Percentiles rank a stretch among this genome's conserved stretches.
phyloP scores from a whole-genome alignment of 1,140 invertebrate genomes.

The Chironomus striatipennis region DNA sequence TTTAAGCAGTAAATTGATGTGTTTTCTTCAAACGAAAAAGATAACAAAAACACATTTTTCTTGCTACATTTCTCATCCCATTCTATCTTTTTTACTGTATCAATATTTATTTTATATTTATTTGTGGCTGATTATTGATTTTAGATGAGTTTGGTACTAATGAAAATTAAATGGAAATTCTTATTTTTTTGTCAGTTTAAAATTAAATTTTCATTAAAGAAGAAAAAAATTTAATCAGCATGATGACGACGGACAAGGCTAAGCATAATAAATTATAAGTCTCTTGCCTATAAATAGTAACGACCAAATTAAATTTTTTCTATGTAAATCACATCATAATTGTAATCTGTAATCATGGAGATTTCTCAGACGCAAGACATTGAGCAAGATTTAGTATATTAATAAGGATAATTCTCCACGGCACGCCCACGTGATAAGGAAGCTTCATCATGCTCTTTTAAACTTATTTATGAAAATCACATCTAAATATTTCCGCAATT shows the following conservation, averaged over 20 bases:
- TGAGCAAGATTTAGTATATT: not conserved
- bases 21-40: too few relatives aligned
- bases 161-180: constrained; percentile 1
- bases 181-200: not conserved
- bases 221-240: not conserved
- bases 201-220: too few relatives aligned
- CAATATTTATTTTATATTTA: constrained; percentile 15
- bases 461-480: constrained; percentile 10
- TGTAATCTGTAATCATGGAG: too few relatives aligned
- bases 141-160: not conserved
- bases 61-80: too few relatives aligned
- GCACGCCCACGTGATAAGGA: not conserved
- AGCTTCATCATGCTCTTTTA: constrained; percentile 8
- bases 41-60: not conserved
- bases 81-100: not conserved
- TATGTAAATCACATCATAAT: too few relatives aligned
- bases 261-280: too few relatives aligned
- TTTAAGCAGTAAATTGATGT: not conserved
- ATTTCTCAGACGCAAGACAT: too few relatives aligned
- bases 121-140: not conserved
- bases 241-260: not conserved
- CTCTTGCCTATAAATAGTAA: too few relatives aligned
- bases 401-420: not conserved
- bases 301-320: too few relatives aligned
- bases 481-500: constrained; percentile 14